A percentile compares a stretch with the other conserved stretches of the same genome.
Conservation (phyloP, 2,113 vertebrate genomes). For the Carassius carassius region DNA sequence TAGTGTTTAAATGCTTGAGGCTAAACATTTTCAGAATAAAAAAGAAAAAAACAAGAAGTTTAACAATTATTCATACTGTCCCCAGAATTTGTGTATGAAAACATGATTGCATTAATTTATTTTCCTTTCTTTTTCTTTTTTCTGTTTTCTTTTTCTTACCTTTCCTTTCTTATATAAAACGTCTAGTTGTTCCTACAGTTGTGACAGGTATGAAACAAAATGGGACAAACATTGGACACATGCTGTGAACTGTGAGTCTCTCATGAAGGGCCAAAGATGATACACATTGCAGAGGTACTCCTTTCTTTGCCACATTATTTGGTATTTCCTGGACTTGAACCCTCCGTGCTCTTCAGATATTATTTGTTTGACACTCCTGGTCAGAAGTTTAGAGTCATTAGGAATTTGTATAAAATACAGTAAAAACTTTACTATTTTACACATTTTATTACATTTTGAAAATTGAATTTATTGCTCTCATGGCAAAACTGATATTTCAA, state of each 20-base stretch:
- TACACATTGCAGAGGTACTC: not conserved
- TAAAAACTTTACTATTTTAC: no score
- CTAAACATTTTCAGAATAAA: not conserved
- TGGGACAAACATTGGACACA: constrained; percentile 7
- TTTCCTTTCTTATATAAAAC: not conserved
- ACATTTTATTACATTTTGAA: not conserved
- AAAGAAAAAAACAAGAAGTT: not conserved
- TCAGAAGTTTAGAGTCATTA: not conserved
- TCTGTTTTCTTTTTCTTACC: no score
- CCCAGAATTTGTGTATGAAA: not conserved
- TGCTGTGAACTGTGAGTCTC: constrained; percentile 5
- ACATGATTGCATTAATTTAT: not conserved
- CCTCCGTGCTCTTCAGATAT: not conserved
- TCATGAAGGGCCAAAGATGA: not conserved
- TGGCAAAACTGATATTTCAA: not conserved
- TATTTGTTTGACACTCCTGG: not conserved
- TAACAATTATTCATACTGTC: not conserved
- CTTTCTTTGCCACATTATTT: not conserved
- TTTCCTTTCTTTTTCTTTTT: no score
- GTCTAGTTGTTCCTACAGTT: constrained; percentile 4
- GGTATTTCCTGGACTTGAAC: constrained; percentile 5
- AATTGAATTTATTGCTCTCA: not conserved
- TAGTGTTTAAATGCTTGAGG: not conserved
- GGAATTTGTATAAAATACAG: not conserved
- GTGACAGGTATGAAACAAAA: not conserved